Percentiles rank a stretch among this genome's conserved stretches.
These are phyloP conservation scores for Dasysyrphus albostriatus DNA, from an alignment of 2,888 invertebrate species.

Conservation along the genomic window DNA sequence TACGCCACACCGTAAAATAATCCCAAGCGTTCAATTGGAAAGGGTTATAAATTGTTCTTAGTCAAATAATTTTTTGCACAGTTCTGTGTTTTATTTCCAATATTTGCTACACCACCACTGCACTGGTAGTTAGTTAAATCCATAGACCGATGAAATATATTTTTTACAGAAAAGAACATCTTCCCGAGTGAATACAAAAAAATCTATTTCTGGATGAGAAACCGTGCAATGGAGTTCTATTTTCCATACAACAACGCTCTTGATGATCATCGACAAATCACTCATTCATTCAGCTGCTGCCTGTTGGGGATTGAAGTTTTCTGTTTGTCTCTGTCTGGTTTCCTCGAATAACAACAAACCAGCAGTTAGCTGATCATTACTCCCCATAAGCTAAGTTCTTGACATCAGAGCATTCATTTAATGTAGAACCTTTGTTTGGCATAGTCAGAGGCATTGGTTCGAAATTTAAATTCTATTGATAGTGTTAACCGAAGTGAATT, in stretches of 20 bases:
- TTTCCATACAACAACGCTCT: constrained; percentile 30
- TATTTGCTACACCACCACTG: background rate
- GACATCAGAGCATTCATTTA: constrained; percentile 48
- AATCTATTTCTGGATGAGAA: constrained; percentile 72
- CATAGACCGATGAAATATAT: background rate
- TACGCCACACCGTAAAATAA: no score
- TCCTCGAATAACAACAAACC: constrained; percentile 5
- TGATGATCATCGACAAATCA: constrained; percentile 57
- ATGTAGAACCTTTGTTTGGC: constrained; percentile 67
- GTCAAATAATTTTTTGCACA: background rate
- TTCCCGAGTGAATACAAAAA: constrained; percentile 36
- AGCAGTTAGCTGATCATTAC: constrained; percentile 33
- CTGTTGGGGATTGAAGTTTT: constrained; percentile 10
- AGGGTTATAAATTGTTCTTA: background rate
- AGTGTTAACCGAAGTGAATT: background rate
- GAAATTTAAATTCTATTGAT: constrained; percentile 2
- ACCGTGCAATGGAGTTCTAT: constrained; percentile 53
- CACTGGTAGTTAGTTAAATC: no score
- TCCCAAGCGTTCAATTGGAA: no score
- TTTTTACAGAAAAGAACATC: background rate
- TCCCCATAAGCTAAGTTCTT: constrained; percentile 35
- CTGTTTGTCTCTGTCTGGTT: constrained; percentile 48
- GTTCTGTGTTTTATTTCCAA: background rate
- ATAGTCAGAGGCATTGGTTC: constrained; percentile 68
- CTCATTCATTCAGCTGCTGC: constrained; percentile 61